Evolutionary conservation across 2,888 invertebrate species (phyloP).

Genomic region (Nomada goodeniana): DNA sequence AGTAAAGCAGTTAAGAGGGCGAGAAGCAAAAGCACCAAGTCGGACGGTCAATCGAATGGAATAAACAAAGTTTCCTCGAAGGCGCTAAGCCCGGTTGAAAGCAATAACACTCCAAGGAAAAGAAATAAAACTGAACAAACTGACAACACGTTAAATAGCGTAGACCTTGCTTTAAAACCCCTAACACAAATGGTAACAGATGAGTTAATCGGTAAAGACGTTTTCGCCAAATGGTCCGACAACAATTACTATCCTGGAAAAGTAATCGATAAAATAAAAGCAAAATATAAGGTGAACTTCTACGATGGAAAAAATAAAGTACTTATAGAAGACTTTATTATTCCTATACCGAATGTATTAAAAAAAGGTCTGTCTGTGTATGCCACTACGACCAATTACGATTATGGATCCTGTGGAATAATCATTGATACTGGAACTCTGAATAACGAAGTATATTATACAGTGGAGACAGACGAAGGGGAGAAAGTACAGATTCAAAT

Average conservation of each 20-base stretch:
- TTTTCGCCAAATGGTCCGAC: slow-evolving; percentile 89
- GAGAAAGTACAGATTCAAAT: slow-evolving; percentile 75
- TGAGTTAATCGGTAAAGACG: slow-evolving; percentile 80
- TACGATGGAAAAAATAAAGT: slow-evolving; percentile 88
- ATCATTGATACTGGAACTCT: slow-evolving; percentile 68
- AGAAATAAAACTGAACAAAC: slow-evolving; percentile 49
- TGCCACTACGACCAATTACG: slow-evolving; percentile 71
- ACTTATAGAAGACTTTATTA: slow-evolving; percentile 87
- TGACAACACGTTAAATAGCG: not conserved
- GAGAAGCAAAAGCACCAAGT: slow-evolving; percentile 71
- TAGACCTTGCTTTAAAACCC: slow-evolving; percentile 13
- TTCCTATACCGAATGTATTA: slow-evolving; percentile 78
- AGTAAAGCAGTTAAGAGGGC: slow-evolving; percentile 84
- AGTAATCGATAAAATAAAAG: slow-evolving; percentile 86
- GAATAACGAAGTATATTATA: slow-evolving; percentile 70
- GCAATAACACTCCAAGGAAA: slow-evolving; percentile 44
- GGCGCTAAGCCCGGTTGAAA: slow-evolving; percentile 12
- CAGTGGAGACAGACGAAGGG: slow-evolving; percentile 78
- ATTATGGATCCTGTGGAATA: slow-evolving; percentile 77
- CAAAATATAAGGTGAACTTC: slow-evolving; percentile 88
- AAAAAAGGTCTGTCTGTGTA: slow-evolving; percentile 77
- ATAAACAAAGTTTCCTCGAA: slow-evolving; percentile 21
- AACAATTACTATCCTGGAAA: slow-evolving; percentile 89
- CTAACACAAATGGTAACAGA: slow-evolving; percentile 47
- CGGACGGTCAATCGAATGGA: slow-evolving; percentile 41